Conservation (phyloP, 2,888 invertebrate genomes). For the Parapristionchus giblindavisi region DNA sequence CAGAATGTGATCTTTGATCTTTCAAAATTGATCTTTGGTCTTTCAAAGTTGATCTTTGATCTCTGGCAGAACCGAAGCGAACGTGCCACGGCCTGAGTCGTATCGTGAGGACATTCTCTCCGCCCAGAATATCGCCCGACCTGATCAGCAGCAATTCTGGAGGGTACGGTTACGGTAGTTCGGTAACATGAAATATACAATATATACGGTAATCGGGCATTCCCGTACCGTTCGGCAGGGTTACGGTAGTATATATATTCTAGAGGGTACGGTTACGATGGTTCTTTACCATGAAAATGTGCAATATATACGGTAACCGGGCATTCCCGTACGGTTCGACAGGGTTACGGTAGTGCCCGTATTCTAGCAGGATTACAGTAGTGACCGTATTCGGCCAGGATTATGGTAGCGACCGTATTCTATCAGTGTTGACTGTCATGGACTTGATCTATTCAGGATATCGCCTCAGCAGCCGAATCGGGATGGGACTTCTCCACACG, state of each 20-base stretch:
- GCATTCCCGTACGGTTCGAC: too few species aligned
- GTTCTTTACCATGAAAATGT: too few species aligned
- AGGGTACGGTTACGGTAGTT: slow-evolving; percentile 43
- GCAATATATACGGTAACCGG: too few species aligned
- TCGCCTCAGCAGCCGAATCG: slow-evolving; percentile 79
- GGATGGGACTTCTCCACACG: slow-evolving; percentile 95
- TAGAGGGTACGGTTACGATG: slow-evolving; percentile 45
- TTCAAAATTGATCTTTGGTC: background rate
- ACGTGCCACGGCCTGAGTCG: slow-evolving; percentile 81
- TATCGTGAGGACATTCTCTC: slow-evolving; percentile 74
- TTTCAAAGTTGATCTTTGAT: background rate
- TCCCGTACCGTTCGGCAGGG: too few species aligned
- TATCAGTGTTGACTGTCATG: too few species aligned
- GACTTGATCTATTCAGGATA: slow-evolving; percentile 43
- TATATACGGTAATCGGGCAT: too few species aligned
- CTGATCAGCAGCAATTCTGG: slow-evolving; percentile 46
- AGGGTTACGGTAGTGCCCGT: too few species aligned
- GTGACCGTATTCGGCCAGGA: too few species aligned
- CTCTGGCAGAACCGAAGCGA: slow-evolving; percentile 39
- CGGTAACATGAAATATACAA: too few species aligned
- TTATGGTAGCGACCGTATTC: too few species aligned
- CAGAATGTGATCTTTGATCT: background rate
- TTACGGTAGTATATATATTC: too few species aligned
- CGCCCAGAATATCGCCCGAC: slow-evolving; percentile 11
- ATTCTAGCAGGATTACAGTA: slow-evolving; percentile 55